phyloP scores from a whole-genome alignment of 2,797 vertebrate species.

The Saxicola maurus region DNA sequence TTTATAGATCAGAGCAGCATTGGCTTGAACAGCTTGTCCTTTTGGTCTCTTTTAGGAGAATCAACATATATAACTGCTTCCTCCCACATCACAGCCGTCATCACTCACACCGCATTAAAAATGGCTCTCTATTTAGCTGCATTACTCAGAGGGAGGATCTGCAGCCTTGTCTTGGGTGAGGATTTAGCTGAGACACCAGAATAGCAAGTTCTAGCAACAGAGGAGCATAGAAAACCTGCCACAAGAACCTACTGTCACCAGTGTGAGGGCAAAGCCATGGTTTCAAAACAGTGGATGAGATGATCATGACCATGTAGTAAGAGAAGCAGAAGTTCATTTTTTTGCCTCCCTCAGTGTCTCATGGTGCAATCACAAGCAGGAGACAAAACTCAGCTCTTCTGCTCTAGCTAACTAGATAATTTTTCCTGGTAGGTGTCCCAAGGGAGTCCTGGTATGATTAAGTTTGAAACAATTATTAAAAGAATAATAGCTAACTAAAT shows the following conservation, averaged over 20 bases:
- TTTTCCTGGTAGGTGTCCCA: background rate
- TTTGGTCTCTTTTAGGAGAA: slow-evolving; percentile 57
- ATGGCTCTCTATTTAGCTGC: background rate
- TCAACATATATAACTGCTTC: slow-evolving; percentile 16
- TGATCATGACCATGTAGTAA: background rate
- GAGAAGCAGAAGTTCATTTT: background rate
- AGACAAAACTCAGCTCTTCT: background rate
- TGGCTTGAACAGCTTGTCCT: slow-evolving; percentile 64
- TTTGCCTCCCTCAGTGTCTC: background rate
- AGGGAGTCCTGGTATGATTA: accelerated
- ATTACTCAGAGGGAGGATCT: background rate
- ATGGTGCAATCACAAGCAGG: background rate
- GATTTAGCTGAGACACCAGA: background rate
- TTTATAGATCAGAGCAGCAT: slow-evolving; percentile 54
- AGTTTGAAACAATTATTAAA: background rate
- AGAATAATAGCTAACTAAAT: background rate
- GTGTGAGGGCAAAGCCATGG: accelerated
- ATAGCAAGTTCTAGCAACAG: background rate
- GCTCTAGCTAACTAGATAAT: background rate
- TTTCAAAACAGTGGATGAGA: background rate
- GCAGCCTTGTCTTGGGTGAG: background rate
- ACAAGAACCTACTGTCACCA: background rate
- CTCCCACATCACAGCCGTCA: slow-evolving; percentile 1
- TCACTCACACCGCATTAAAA: background rate
- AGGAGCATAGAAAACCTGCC: background rate